phyloP scores from a whole-genome alignment of 2,113 vertebrate species.

The Hemiscyllium ocellatum region DNA sequence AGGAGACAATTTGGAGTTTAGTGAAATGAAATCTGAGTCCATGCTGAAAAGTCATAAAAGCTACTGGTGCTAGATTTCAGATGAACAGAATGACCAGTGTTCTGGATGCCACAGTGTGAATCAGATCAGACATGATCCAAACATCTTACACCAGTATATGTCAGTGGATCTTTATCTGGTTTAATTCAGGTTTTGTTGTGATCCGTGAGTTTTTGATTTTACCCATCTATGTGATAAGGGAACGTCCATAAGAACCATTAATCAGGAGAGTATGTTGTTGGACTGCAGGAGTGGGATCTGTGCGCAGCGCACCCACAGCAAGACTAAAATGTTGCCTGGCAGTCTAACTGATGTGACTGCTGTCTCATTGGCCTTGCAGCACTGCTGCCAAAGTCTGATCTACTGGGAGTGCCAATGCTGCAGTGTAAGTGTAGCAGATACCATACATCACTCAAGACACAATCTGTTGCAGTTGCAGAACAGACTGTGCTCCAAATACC shows the following conservation, averaged over 20 bases:
- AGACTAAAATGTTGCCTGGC: not conserved
- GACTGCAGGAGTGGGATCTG: not conserved
- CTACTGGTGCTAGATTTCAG: too few relatives aligned
- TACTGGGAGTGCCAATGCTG: not conserved
- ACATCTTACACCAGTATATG: too few relatives aligned
- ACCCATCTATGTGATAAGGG: not conserved
- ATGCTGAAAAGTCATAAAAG: too few relatives aligned
- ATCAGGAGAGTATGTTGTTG: not conserved
- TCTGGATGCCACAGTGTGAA: too few relatives aligned
- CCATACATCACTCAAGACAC: not conserved
- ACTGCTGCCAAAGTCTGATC: not conserved
- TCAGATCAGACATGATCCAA: too few relatives aligned
- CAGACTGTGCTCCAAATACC: constrained; percentile 24
- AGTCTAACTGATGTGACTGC: not conserved
- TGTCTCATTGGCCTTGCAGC: not conserved
- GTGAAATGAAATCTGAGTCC: too few relatives aligned
- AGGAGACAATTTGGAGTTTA: too few relatives aligned
- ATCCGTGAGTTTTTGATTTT: too few relatives aligned
- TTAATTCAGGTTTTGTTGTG: too few relatives aligned
- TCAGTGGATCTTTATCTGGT: too few relatives aligned
- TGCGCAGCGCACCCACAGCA: not conserved
- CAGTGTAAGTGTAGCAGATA: not conserved
- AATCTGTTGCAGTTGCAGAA: constrained; percentile 11
- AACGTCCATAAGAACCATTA: not conserved
- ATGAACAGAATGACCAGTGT: too few relatives aligned